Base-by-base conservation (phyloP, 2,797 vertebrate genomes). In the Cuniculus paca region DNA sequence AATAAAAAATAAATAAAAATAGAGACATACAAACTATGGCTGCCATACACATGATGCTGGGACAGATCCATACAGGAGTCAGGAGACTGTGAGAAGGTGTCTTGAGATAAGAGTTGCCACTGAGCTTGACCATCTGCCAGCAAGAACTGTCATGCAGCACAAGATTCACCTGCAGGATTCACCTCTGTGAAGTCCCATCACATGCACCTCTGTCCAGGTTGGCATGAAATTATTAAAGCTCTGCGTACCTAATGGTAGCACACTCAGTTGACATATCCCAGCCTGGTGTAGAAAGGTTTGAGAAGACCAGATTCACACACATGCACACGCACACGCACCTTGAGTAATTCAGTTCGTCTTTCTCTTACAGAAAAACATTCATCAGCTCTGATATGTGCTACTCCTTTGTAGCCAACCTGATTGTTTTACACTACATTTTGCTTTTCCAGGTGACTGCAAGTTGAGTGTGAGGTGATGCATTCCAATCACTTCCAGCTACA, bases 371-470 rank as follows among this genome's bases (percentile, higher is more conserved):
- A 79, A 79, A 52, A 63, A 95, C 81, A 87, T 31, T 42, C 36
- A 74, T 45, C 61, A 70, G n/a, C 17, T 90, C 63, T 65, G 10
- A 92, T 16, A 63, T 0, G 1, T 74, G 28, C 79, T n/a, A 28
- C 50, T 96, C 56, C 22, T 22, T 50, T 19, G 16, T 56, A 93
- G 60, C 36, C 28, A 42, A 28, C 50, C 70, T 31, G 16, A 94
- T 34, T 65, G 52, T 34, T 86, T 17, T 13, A 19, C 11, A 36
- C 14, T 48, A n/a, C n/a, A 12, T 56, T 93, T 60, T 77, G 13
- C 77, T 88, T 80, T 88, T 81, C 80, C 45, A 14, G n/a, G n/a
- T 84, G 63, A 88, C 61, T n/a, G 50, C 39, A 63, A 78, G 65
- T 36, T 77, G 63, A 87, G 60, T 84, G 65, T 24, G 14, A 34